phyloP scores from a whole-genome alignment of 2,113 vertebrate species.

The Eclectus roratus region DNA sequence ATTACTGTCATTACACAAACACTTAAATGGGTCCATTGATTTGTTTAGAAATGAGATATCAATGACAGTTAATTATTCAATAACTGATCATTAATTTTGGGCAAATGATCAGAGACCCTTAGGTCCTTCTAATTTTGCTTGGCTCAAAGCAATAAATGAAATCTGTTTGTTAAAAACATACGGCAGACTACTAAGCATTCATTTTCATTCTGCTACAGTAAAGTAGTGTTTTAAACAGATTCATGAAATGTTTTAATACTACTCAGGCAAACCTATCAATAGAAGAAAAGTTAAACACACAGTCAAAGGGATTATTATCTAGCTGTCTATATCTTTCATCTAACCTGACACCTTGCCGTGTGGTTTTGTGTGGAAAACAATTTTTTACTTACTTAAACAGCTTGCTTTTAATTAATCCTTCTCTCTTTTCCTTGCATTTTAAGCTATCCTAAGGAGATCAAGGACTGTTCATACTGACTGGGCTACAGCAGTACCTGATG shows the following conservation, averaged over 20 bases:
- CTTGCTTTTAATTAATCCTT: conserved; percentile 47
- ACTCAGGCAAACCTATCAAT: conserved; percentile 38
- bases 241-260: conserved; percentile 52
- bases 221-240: conserved; percentile 53
- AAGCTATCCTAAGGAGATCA: not conserved
- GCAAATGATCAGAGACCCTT: conserved; percentile 61
- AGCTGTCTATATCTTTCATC: conserved; percentile 21
- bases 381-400: conserved; percentile 16
- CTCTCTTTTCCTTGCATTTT: conserved; percentile 7
- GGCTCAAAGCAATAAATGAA: conserved; percentile 21
- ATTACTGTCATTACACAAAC: conserved; percentile 78
- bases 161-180: conserved; percentile 45
- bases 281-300: conserved; percentile 42
- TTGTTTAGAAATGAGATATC: conserved; percentile 74
- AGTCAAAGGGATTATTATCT: conserved; percentile 40
- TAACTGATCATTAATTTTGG: conserved; percentile 78
- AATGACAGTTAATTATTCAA: conserved; percentile 76
- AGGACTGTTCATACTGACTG: conserved; percentile 1
- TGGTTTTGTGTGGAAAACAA: not conserved
- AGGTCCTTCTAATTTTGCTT: conserved; percentile 51
- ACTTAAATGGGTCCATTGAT: conserved; percentile 76
- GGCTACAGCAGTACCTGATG: not conserved
- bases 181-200: not conserved
- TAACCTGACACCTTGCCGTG: conserved; percentile 20
- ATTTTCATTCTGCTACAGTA: conserved; percentile 49